Conservation (phyloP, 2,797 vertebrate species). For the Basileuterus tristriatus region DNA sequence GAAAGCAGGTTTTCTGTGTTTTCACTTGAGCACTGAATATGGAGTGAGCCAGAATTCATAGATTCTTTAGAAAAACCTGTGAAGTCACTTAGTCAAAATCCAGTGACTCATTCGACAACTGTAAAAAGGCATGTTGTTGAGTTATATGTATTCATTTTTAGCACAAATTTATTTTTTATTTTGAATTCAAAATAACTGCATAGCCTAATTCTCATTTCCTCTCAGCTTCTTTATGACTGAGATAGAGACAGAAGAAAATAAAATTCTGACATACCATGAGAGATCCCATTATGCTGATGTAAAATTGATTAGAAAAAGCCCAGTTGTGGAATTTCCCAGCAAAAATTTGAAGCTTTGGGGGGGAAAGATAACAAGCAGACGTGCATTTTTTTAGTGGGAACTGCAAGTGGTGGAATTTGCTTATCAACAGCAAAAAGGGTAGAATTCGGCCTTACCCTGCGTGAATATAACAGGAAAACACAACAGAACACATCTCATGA, state of each 20-base stretch:
- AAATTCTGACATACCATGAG: background rate
- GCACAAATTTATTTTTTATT: background rate
- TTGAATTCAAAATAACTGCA: background rate
- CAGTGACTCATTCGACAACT: background rate
- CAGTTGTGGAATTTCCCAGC: background rate
- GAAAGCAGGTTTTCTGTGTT: background rate
- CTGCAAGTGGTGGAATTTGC: background rate
- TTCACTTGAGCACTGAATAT: background rate
- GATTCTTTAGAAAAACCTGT: background rate
- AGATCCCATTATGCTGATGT: background rate
- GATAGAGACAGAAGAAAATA: background rate
- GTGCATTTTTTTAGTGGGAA: background rate
- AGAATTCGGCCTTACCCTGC: conserved; percentile 24
- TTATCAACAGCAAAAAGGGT: background rate
- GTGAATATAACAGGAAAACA: conserved; percentile 2
- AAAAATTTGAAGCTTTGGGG: background rate
- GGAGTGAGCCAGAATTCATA: background rate
- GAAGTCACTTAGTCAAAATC: background rate
- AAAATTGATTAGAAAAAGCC: conserved; percentile 10
- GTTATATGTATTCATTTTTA: background rate
- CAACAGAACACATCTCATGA: background rate
- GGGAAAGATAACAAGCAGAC: background rate
- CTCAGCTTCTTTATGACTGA: background rate
- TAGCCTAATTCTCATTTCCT: background rate
- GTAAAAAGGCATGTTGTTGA: background rate